Conservation (phyloP, 1,140 invertebrate genomes). For the Drosophila albomicans region DNA sequence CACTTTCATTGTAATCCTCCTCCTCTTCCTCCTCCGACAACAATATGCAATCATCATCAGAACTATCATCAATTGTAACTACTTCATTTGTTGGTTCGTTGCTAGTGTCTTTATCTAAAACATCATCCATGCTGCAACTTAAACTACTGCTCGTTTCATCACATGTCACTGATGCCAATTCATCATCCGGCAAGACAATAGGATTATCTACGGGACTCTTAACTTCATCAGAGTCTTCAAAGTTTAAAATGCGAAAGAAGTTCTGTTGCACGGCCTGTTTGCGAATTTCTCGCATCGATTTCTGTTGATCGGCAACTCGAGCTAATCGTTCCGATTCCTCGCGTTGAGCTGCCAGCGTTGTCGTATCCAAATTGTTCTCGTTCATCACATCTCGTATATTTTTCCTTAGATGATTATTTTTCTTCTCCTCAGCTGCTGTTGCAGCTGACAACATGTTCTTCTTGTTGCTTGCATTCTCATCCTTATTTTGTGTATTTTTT, state of each 20-base stretch:
- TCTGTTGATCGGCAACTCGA: constrained; percentile 93
- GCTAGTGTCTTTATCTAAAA: constrained; percentile 80
- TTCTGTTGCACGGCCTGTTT: constrained; percentile 81
- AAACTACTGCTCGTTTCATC: constrained; percentile 70
- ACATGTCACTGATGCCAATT: constrained; percentile 67
- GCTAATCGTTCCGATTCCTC: constrained; percentile 95
- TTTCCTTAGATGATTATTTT: constrained; percentile 89
- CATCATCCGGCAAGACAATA: constrained; percentile 63
- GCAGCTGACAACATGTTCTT: constrained; percentile 40
- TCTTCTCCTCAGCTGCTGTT: constrained; percentile 85
- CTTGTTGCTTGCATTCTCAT: constrained; percentile 34
- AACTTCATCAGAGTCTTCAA: constrained; percentile 62
- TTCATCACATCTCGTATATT: constrained; percentile 97
- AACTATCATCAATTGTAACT: constrained; percentile 89
- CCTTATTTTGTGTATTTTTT: constrained; percentile 23
- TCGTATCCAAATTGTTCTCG: constrained; percentile 95
- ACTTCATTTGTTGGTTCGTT: constrained; percentile 84
- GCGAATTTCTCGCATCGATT: constrained; percentile 89
- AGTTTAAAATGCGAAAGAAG: constrained; percentile 86
- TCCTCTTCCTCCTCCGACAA: constrained; percentile 87
- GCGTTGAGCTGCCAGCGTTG: constrained; percentile 95
- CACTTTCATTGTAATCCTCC: constrained; percentile 86
- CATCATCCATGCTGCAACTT: constrained; percentile 77
- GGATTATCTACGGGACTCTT: constrained; percentile 46
- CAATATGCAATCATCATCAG: constrained; percentile 92